Evolutionary conservation across 2,113 vertebrate genomes (phyloP).

Genomic region (Eulemur rufifrons): DNA sequence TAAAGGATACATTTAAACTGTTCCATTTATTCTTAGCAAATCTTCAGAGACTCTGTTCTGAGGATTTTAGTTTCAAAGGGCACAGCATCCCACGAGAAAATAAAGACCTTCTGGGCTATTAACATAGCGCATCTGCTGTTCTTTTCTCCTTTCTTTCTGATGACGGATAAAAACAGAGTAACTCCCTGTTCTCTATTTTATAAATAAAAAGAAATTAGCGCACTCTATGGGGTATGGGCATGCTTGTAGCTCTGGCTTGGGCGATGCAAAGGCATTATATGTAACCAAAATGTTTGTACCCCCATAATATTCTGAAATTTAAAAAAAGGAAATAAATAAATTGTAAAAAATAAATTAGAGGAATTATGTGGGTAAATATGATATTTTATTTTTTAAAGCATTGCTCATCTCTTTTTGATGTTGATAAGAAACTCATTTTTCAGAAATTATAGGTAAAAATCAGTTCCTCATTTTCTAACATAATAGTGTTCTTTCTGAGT

Average conservation of each 20-base stretch:
- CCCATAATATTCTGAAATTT: no score
- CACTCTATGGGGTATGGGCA: no score
- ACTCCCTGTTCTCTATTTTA: background rate
- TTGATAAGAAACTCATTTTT: background rate
- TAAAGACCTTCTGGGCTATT: no score
- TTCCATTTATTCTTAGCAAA: background rate
- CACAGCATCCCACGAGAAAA: background rate
- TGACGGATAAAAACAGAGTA: background rate
- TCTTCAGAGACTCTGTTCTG: background rate
- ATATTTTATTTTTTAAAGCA: background rate
- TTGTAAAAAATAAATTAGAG: background rate
- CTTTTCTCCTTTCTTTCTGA: background rate
- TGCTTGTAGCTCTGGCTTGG: no score
- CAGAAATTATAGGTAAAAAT: background rate
- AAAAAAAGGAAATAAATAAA: no score
- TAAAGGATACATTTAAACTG: background rate
- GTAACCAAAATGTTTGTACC: no score
- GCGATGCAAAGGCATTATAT: no score
- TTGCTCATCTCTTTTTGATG: background rate
- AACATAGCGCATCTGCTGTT: rapidly evolving
- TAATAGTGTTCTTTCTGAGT: background rate
- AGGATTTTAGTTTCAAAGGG: background rate
- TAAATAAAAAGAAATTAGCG: background rate
- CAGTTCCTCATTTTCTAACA: background rate
- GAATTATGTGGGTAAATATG: background rate